Percentiles rank a stretch among this genome's conserved stretches.
These are phyloP conservation scores for Rhizoglyphus robini DNA, from an alignment of 1,140 invertebrate species.

Conservation along the genomic window DNA sequence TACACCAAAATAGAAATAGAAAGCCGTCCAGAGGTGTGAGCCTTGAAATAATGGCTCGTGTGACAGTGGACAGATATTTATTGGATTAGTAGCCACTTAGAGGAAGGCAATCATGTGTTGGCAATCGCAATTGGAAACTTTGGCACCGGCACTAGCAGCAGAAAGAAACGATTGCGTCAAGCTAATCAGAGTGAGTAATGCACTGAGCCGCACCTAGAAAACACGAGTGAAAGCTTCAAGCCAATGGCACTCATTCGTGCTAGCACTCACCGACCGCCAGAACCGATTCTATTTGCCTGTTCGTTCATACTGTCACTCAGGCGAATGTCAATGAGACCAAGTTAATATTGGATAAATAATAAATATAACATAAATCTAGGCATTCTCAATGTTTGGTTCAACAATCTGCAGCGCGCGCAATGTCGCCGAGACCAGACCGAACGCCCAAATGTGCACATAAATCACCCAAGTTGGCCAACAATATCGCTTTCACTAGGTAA, in stretches of 20 bases:
- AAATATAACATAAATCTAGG: slow-evolving; percentile 4
- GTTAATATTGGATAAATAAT: slow-evolving; percentile 10
- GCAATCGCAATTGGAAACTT: not conserved
- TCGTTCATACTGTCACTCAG: not conserved
- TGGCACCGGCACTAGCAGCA: not conserved
- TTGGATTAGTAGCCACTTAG: too few species aligned
- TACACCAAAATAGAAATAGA: too few species aligned
- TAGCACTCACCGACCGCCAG: not conserved
- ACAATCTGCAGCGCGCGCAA: not conserved
- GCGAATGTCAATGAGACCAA: not conserved
- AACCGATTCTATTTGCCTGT: not conserved
- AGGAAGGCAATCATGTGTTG: too few species aligned
- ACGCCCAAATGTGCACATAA: not conserved
- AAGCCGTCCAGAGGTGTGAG: too few species aligned
- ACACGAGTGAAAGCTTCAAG: not conserved
- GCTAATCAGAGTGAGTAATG: not conserved
- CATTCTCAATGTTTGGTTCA: not conserved
- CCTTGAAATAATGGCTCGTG: too few species aligned
- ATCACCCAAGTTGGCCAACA: not conserved
- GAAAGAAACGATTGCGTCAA: not conserved
- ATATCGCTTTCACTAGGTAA: slow-evolving; percentile 4
- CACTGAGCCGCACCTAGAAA: not conserved
- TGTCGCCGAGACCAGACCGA: not conserved
- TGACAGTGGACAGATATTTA: too few species aligned
- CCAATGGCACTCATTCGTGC: not conserved